Conservation (phyloP, 1,140 invertebrate species). For the Metopolophium dirhodum region DNA sequence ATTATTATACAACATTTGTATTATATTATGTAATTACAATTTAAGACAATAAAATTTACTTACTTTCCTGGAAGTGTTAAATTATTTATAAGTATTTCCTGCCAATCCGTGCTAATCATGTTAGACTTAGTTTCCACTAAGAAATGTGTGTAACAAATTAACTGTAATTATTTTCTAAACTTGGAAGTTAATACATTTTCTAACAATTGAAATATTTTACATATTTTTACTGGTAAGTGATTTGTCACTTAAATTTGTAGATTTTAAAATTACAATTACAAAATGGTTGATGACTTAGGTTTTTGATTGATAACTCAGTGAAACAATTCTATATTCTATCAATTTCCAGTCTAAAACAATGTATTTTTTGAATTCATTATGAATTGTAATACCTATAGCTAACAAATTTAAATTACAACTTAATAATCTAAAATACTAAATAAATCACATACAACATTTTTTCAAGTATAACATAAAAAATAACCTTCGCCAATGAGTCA, state of each 20-base stretch:
- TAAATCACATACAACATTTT: no score
- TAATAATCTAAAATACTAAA: neutral
- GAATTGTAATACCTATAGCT: neutral
- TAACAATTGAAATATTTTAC: no score
- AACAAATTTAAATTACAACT: neutral
- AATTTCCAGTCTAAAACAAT: neutral
- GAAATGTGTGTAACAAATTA: no score
- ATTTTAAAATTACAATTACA: neutral
- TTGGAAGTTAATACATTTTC: neutral
- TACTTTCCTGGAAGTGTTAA: neutral
- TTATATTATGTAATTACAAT: constrained; percentile 22
- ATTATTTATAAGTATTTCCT: neutral
- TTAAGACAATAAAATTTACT: constrained; percentile 36
- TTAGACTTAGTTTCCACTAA: neutral
- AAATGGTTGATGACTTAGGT: neutral
- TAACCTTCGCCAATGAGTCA: neutral
- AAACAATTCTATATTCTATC: neutral
- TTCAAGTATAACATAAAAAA: neutral
- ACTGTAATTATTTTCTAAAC: neutral
- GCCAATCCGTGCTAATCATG: neutral
- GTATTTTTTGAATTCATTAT: neutral
- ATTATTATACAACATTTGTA: constrained; percentile 25
- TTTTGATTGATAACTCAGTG: neutral
- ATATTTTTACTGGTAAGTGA: no score
- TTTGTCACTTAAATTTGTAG: no score